These are phyloP conservation scores for Patella depressa DNA, from an alignment of 2,888 invertebrate genomes.

Conservation along the genomic window DNA sequence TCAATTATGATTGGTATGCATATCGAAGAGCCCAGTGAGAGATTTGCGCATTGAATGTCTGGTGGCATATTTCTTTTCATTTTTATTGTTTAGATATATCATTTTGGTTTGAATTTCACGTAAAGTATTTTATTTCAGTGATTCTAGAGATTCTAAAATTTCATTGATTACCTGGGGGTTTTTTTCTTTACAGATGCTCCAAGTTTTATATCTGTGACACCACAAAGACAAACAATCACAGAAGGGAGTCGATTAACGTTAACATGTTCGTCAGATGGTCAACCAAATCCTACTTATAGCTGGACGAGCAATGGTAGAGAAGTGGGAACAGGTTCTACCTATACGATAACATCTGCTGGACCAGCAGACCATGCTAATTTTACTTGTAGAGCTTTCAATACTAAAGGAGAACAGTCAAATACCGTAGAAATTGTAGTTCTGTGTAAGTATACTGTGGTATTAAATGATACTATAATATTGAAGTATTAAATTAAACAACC, in stretches of 20 bases:
- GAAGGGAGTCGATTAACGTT: conserved; percentile 8
- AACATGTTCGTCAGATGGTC: conserved; percentile 12
- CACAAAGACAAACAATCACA: neutral
- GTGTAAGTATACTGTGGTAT: conserved; percentile 10
- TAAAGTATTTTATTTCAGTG: no score
- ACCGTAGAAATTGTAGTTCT: conserved; percentile 1
- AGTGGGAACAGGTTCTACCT: neutral
- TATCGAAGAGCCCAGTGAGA: no score
- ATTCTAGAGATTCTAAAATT: no score
- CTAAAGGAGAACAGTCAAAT: neutral
- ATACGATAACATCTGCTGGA: neutral
- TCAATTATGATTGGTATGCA: no score
- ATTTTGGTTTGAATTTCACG: no score
- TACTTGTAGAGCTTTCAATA: conserved; percentile 7
- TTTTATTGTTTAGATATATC: no score
- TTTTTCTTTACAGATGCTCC: neutral
- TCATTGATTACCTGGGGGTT: no score
- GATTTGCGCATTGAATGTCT: no score
- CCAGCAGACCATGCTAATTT: conserved; percentile 4
- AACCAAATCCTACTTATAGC: conserved; percentile 6
- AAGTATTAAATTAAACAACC: no score
- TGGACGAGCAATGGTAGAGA: conserved; percentile 3
- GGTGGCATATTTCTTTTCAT: no score
- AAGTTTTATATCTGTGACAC: neutral
- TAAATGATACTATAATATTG: no score